phyloP scores from a whole-genome alignment of 2,888 invertebrate genomes.

The Lamellibrachia columna region DNA sequence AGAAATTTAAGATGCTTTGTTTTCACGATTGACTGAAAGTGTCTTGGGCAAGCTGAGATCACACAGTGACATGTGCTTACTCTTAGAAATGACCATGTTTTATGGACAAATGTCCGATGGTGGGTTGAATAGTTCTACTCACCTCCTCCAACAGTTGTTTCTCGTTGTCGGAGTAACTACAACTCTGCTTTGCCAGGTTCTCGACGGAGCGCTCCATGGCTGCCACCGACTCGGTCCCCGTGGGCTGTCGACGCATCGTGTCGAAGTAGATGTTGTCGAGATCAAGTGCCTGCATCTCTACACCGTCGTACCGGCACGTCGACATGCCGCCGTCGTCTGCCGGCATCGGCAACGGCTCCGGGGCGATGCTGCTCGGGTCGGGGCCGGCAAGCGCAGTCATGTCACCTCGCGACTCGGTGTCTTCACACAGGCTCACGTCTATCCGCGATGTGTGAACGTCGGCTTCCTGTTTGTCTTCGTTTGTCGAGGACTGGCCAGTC shows the following conservation, averaged over 20 bases:
- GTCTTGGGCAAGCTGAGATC: no score
- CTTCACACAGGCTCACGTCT: conserved; percentile 6
- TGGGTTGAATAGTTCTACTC: background rate
- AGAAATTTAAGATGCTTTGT: no score
- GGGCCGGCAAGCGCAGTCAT: background rate
- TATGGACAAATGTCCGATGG: background rate
- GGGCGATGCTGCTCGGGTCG: background rate
- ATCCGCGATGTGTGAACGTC: background rate
- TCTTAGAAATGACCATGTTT: background rate
- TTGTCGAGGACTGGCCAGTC: background rate
- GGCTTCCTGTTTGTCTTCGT: background rate
- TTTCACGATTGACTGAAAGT: no score
- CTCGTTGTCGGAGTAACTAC: conserved; percentile 59
- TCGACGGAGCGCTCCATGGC: conserved; percentile 24
- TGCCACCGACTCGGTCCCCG: background rate
- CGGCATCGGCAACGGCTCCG: background rate
- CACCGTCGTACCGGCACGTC: conserved; percentile 35
- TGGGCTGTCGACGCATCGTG: background rate
- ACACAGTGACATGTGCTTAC: no score
- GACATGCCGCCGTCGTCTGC: background rate
- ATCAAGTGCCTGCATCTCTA: conserved; percentile 37
- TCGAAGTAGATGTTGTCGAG: conserved; percentile 33
- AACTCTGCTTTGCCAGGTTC: conserved; percentile 29
- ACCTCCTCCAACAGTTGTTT: conserved; percentile 56
- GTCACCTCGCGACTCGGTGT: background rate